phyloP scores from a whole-genome alignment of 2,113 vertebrate genomes.

The Solenodon paradoxus region DNA sequence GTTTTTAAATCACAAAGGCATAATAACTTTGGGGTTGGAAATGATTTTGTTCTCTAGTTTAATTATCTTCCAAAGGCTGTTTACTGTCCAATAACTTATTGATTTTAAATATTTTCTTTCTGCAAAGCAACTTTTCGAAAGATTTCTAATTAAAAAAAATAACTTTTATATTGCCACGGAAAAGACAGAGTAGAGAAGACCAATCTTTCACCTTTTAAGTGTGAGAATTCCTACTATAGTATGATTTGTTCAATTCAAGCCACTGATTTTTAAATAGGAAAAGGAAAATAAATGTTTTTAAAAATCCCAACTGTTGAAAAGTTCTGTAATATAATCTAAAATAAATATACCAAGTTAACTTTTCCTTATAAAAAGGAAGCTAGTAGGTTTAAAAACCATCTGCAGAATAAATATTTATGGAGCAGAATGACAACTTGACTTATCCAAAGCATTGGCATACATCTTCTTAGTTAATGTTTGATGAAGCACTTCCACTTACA shows the following conservation, averaged over 20 bases:
- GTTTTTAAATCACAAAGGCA: neutral
- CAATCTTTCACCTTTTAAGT: neutral
- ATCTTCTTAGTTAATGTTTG: conserved; percentile 64
- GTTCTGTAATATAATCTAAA: conserved; percentile 72
- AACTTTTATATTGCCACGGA: neutral
- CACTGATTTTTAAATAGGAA: conserved; percentile 53
- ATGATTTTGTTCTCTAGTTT: conserved; percentile 12
- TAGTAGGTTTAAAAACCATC: conserved; percentile 68
- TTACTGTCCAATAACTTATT: neutral
- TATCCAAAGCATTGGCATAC: conserved; percentile 56
- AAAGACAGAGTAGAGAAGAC: neutral
- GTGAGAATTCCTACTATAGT: neutral
- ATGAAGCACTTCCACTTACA: conserved; percentile 59
- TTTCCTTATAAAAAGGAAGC: conserved; percentile 65
- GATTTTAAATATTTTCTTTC: conserved; percentile 25
- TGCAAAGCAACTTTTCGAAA: neutral
- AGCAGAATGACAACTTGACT: conserved; percentile 65
- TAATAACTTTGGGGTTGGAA: conserved; percentile 15
- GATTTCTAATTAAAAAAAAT: neutral
- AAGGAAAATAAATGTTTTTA: conserved; percentile 56
- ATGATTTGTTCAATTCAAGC: conserved; percentile 13
- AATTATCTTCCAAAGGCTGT: neutral
- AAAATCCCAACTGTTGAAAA: conserved; percentile 65
- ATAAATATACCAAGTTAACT: conserved; percentile 68
- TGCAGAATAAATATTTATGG: conserved; percentile 75